These are phyloP conservation scores for Squalus acanthias DNA, from an alignment of 2,797 vertebrate species.

Conservation along the genomic window DNA sequence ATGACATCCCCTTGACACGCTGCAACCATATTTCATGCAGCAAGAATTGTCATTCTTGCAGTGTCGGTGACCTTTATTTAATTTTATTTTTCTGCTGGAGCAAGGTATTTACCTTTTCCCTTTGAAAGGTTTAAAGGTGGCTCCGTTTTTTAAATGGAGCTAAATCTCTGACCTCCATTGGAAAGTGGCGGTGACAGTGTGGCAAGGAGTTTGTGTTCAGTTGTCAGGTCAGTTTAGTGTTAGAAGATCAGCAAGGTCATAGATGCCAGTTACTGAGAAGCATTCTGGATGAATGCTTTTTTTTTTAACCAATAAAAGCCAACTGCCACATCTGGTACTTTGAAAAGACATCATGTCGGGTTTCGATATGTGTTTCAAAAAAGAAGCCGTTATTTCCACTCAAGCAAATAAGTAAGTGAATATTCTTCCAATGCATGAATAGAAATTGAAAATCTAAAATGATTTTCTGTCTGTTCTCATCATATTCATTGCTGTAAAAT, in stretches of 20 bases:
- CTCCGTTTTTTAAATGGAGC: not conserved
- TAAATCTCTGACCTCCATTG: not conserved
- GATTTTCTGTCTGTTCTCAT: slow-evolving; percentile 31
- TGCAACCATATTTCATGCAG: not conserved
- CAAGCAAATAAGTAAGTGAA: slow-evolving; percentile 34
- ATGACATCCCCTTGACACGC: not conserved
- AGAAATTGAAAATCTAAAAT: slow-evolving; percentile 31
- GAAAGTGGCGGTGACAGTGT: not conserved
- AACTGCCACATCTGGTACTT: slow-evolving; percentile 31
- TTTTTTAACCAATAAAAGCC: slow-evolving; percentile 17
- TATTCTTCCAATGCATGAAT: slow-evolving; percentile 24
- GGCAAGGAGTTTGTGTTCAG: slow-evolving; percentile 41
- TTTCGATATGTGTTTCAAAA: not conserved
- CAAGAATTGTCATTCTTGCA: not conserved
- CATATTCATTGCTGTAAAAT: not conserved
- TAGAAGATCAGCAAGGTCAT: slow-evolving; percentile 48
- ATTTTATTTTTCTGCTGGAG: not conserved
- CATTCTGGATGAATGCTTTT: slow-evolving; percentile 49
- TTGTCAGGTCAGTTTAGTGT: slow-evolving; percentile 56
- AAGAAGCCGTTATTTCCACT: slow-evolving; percentile 23
- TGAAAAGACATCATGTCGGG: not conserved
- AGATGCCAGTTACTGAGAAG: slow-evolving; percentile 52
- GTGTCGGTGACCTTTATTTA: not conserved
- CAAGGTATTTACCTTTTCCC: not conserved
- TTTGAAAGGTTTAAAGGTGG: not conserved